These are phyloP conservation scores for Hymenopus coronatus DNA, from an alignment of 2,888 invertebrate genomes.

Conservation along the genomic window DNA sequence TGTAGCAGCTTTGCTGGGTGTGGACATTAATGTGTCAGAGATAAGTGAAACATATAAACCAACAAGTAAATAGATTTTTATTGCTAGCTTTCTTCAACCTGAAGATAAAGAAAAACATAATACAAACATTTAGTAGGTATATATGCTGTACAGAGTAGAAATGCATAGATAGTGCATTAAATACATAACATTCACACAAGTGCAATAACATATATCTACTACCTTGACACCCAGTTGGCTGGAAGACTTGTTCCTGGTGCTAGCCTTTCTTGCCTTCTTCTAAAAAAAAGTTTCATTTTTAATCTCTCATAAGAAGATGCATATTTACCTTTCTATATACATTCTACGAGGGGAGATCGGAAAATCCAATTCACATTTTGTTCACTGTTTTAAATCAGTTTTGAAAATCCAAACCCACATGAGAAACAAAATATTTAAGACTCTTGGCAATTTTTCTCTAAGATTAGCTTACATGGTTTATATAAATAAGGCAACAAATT, in stretches of 20 bases:
- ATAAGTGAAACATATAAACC: not conserved
- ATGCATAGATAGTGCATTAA: not conserved
- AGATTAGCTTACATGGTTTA: too few relatives aligned
- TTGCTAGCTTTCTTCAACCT: not conserved
- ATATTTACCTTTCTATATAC: not conserved
- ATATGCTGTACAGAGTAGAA: not conserved
- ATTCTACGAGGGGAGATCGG: not conserved
- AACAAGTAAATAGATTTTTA: not conserved
- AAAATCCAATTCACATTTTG: too few relatives aligned
- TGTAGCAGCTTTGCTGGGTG: not conserved
- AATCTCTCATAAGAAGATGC: not conserved
- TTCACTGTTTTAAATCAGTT: too few relatives aligned
- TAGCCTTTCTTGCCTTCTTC: slow-evolving; percentile 57
- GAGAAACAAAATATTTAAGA: too few relatives aligned
- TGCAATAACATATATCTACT: slow-evolving; percentile 23
- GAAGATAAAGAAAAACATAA: not conserved
- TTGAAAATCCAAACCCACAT: too few relatives aligned
- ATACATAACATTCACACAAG: slow-evolving; percentile 18
- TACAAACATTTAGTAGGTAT: not conserved
- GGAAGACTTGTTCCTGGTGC: slow-evolving; percentile 55
- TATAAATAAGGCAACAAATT: too few relatives aligned
- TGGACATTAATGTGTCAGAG: not conserved
- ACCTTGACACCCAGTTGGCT: slow-evolving; percentile 54
- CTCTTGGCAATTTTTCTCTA: too few relatives aligned
- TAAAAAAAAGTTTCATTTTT: slow-evolving; percentile 46